Evolutionary conservation across 2,888 invertebrate genomes (phyloP).

Genomic region (Ophion costatus): DNA sequence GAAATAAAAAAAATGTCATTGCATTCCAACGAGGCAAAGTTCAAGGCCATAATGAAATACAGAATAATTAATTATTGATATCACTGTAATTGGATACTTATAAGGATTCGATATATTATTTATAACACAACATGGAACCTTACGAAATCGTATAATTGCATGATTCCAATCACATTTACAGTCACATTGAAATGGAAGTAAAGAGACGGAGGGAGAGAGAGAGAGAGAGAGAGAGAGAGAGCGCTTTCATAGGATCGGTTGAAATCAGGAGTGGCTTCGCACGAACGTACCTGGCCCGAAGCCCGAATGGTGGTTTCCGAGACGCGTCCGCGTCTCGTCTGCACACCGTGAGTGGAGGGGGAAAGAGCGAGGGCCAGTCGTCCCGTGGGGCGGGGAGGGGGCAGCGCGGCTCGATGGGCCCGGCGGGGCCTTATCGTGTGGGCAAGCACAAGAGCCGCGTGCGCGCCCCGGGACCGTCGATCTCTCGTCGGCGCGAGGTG

Average conservation of each 20-base stretch:
- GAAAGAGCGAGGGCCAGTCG: slow-evolving; percentile 50
- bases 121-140: not conserved
- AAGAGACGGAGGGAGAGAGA: slow-evolving; percentile 36
- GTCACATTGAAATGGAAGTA: slow-evolving; percentile 8
- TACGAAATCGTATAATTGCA: slow-evolving; percentile 9
- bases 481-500: slow-evolving; percentile 78
- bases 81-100: too few relatives aligned
- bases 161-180: not conserved
- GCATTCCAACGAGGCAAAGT: too few relatives aligned
- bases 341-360: slow-evolving; percentile 45
- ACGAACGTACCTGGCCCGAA: slow-evolving; percentile 46
- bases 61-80: too few relatives aligned
- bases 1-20: too few relatives aligned
- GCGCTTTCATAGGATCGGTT: slow-evolving; percentile 48
- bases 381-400: slow-evolving; percentile 50
- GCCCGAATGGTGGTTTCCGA: slow-evolving; percentile 62
- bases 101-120: too few relatives aligned
- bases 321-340: slow-evolving; percentile 38
- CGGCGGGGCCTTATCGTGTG: slow-evolving; percentile 52
- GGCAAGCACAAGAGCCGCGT: slow-evolving; percentile 62
- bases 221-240: slow-evolving; percentile 37
- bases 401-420: slow-evolving; percentile 39
- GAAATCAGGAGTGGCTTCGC: slow-evolving; percentile 74
- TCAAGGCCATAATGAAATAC: too few relatives aligned
- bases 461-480: slow-evolving; percentile 68